Evolutionary conservation across 2,113 vertebrate genomes (phyloP).

Genomic region (Hyla sarda): DNA sequence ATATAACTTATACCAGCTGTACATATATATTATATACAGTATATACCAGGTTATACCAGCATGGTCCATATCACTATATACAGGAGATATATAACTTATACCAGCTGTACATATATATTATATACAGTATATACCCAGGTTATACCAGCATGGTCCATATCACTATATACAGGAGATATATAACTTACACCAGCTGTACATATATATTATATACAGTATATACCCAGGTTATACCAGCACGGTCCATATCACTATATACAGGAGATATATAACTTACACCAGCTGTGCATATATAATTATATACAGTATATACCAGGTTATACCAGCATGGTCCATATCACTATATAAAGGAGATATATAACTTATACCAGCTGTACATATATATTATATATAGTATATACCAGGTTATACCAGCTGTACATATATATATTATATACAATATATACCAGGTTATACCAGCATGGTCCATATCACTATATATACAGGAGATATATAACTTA

Average conservation of each 20-base stretch:
- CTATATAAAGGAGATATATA: neutral
- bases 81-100: neutral
- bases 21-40: neutral
- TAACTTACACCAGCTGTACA: neutral
- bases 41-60: neutral
- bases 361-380: neutral
- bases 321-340: neutral
- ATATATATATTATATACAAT: neutral
- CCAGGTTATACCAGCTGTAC: slow-evolving; percentile 1
- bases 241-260: neutral
- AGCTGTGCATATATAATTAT: neutral
- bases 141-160: neutral
- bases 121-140: neutral
- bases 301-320: neutral
- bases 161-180: neutral
- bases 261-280: neutral
- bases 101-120: neutral
- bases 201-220: neutral
- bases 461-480: neutral
- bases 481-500: too few relatives aligned
- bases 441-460: neutral
- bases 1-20: neutral
- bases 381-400: neutral
- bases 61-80: neutral
- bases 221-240: neutral